Conservation (phyloP, 1,140 invertebrate species). For the Eufriesea mexicana region DNA sequence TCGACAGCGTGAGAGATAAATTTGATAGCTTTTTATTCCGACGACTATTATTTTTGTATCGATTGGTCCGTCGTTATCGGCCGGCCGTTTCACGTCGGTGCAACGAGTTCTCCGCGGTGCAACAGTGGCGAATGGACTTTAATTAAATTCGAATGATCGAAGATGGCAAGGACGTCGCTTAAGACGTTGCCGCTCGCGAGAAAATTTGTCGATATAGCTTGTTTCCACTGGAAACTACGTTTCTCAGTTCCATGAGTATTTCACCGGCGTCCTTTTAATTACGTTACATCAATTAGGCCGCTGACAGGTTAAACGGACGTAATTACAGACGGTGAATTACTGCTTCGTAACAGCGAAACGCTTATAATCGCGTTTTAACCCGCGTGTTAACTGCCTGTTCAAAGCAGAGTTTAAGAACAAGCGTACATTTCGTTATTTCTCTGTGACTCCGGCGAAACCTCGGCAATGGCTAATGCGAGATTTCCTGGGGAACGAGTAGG, state of each 20-base stretch:
- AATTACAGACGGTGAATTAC: not conserved
- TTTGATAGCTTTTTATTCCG: not conserved
- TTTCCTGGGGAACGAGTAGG: not conserved
- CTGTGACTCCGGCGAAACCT: not conserved
- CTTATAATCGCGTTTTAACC: conserved; percentile 13
- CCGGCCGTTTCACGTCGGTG: conserved; percentile 52
- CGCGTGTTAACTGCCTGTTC: not conserved
- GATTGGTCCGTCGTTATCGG: not conserved
- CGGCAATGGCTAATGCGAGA: not conserved
- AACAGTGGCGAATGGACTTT: conserved; percentile 59
- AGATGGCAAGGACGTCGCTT: too few relatives aligned
- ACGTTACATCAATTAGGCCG: conserved; percentile 35
- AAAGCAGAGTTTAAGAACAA: not conserved
- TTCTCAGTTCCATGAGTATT: conserved; percentile 42
- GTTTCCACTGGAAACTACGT: conserved; percentile 36
- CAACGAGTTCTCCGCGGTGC: conserved; percentile 65
- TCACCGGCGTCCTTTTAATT: conserved; percentile 52
- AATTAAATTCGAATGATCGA: conserved; percentile 74
- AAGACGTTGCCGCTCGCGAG: not conserved
- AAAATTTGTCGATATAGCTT: not conserved
- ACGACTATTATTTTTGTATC: too few relatives aligned
- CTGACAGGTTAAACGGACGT: not conserved
- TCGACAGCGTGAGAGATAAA: not conserved
- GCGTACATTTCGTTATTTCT: not conserved
- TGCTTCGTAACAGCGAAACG: not conserved